These are phyloP conservation scores for Anoura caudifer DNA, from an alignment of 2,113 vertebrate species.

Conservation along the genomic window DNA sequence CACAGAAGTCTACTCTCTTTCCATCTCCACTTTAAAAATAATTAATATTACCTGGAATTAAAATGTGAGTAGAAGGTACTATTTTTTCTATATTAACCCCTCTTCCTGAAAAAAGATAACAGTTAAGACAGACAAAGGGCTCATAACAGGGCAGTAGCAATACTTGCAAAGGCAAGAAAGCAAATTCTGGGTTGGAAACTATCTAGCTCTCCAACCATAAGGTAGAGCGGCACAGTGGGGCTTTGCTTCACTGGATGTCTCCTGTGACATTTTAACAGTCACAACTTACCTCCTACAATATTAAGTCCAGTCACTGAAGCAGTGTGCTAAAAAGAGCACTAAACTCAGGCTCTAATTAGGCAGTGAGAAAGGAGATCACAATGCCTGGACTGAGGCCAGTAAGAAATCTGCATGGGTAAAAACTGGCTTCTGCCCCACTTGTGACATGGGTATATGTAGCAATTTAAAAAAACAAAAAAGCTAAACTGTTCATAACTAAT, in stretches of 20 bases:
- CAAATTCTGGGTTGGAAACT: neutral
- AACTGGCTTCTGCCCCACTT: neutral
- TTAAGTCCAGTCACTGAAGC: neutral
- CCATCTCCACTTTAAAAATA: slow-evolving; percentile 43
- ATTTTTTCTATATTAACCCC: neutral
- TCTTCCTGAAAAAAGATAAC: neutral
- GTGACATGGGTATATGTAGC: neutral
- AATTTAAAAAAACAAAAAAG: neutral
- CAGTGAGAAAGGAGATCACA: neutral
- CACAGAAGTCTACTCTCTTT: neutral
- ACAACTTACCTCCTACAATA: neutral
- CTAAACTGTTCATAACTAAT: neutral
- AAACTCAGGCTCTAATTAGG: neutral
- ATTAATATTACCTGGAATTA: slow-evolving; percentile 45
- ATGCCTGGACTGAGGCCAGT: neutral
- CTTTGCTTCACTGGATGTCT: neutral
- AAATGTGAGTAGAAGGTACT: neutral
- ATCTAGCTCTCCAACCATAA: neutral
- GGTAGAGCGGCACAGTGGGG: fast-evolving
- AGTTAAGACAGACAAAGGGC: neutral
- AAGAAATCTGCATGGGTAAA: slow-evolving; percentile 34
- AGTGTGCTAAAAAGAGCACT: slow-evolving; percentile 10
- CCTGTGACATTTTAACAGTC: neutral
- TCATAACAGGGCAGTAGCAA: neutral
- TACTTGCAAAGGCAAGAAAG: neutral